Evolutionary conservation across 2,797 vertebrate genomes (phyloP).

Genomic region (Arremon brunneinucha): DNA sequence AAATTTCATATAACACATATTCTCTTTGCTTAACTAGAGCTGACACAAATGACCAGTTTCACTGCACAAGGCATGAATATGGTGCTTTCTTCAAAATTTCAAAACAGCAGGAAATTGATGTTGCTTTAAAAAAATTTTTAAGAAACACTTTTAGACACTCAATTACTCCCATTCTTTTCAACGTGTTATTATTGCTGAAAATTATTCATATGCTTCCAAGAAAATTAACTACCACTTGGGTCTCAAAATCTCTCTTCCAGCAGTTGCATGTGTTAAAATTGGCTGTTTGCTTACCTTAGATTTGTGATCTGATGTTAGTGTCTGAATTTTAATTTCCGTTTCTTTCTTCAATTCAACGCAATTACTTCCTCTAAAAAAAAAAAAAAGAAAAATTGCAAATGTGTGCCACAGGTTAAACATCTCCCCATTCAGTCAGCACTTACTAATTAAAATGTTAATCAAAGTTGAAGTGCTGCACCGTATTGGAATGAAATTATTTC

Average conservation of each 20-base stretch:
- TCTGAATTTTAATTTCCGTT: conserved; percentile 95
- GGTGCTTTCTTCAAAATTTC: not conserved
- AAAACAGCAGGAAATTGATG: conserved; percentile 35
- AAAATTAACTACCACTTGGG: conserved; percentile 21
- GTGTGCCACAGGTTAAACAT: conserved; percentile 65
- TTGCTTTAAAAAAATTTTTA: not conserved
- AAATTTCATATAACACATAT: not conserved
- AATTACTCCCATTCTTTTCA: conserved; percentile 47
- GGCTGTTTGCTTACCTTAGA: conserved; percentile 86
- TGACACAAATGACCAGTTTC: conserved; percentile 24
- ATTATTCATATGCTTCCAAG: conserved; percentile 37
- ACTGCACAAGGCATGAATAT: not conserved
- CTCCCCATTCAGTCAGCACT: conserved; percentile 40
- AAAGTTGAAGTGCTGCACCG: conserved; percentile 17
- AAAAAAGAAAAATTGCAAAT: conserved; percentile 58
- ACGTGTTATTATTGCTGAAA: conserved; percentile 22
- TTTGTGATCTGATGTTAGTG: conserved; percentile 90
- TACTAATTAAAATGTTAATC: conserved; percentile 67
- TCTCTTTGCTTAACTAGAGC: not conserved
- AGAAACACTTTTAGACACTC: conserved; percentile 36
- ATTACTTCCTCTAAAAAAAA: conserved; percentile 87
- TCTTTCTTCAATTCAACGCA: conserved; percentile 98
- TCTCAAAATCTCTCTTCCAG: conserved; percentile 1
- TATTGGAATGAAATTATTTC: conserved; percentile 55
- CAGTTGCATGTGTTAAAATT: not conserved